Evolutionary conservation across 2,888 invertebrate genomes (phyloP).

Genomic region (Meteorus cinctellus): DNA sequence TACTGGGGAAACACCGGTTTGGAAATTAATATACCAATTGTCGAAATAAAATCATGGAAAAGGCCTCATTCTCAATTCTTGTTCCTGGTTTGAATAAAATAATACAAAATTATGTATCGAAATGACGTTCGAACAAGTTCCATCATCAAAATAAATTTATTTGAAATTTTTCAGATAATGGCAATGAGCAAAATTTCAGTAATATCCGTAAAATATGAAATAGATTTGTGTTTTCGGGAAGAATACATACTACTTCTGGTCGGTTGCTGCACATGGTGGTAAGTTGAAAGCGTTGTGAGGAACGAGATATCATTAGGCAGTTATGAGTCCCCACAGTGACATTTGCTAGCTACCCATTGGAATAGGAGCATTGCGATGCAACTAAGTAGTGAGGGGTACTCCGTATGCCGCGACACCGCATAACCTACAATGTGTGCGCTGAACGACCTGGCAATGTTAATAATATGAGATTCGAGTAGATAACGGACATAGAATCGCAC

Average conservation of each 20-base stretch:
- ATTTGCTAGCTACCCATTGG: constrained; percentile 53
- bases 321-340: constrained; percentile 67
- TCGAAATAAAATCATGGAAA: no score
- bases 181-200: no score
- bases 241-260: neutral
- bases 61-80: no score
- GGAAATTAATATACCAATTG: no score
- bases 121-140: no score
- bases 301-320: constrained; percentile 68
- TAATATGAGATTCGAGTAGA: constrained; percentile 65
- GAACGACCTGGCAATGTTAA: constrained; percentile 65
- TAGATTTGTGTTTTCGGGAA: neutral
- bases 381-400: constrained; percentile 36
- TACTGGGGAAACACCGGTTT: no score
- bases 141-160: no score
- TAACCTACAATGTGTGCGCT: constrained; percentile 46
- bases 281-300: constrained; percentile 63
- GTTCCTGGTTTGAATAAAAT: no score
- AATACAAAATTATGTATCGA: no score
- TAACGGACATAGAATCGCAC: constrained; percentile 70
- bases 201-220: no score
- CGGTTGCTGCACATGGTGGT: neutral
- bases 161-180: no score
- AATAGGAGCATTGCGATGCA: constrained; percentile 35
- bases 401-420: constrained; percentile 31